phyloP scores from a whole-genome alignment of 1,140 invertebrate species.

The Trichonephila clavata region DNA sequence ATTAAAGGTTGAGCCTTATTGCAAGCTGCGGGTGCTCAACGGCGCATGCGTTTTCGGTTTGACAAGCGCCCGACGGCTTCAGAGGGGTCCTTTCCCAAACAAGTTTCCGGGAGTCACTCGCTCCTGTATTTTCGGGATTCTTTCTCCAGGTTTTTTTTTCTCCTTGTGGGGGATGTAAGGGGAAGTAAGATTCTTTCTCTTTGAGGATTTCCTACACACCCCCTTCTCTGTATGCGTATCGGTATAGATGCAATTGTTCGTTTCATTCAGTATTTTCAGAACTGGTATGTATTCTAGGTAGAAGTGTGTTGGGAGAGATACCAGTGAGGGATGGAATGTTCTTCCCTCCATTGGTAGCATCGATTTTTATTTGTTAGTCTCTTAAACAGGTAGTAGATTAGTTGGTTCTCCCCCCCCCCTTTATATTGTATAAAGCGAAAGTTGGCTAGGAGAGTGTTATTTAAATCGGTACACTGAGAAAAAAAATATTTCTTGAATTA shows the following conservation, averaged over 20 bases:
- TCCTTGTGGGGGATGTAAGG: background rate
- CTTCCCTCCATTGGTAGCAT: background rate
- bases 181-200: background rate
- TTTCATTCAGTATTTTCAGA: no score
- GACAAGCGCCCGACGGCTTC: slow-evolving; percentile 58
- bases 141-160: background rate
- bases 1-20: slow-evolving; percentile 75
- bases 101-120: slow-evolving; percentile 39
- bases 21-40: slow-evolving; percentile 68
- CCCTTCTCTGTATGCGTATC: background rate
- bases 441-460: no score
- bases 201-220: slow-evolving; percentile 1
- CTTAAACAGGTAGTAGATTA: background rate
- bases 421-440: no score
- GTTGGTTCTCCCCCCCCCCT: no score
- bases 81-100: slow-evolving; percentile 69
- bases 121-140: background rate
- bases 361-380: slow-evolving; percentile 2
- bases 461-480: no score
- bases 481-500: no score
- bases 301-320: background rate
- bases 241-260: background rate
- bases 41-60: slow-evolving; percentile 73
- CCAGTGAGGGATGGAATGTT: background rate
- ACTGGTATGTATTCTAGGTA: background rate